Percentiles rank a stretch among this genome's conserved stretches.
phyloP scores from a whole-genome alignment of 2,113 vertebrate species.

The Proterorhinus semilunaris region DNA sequence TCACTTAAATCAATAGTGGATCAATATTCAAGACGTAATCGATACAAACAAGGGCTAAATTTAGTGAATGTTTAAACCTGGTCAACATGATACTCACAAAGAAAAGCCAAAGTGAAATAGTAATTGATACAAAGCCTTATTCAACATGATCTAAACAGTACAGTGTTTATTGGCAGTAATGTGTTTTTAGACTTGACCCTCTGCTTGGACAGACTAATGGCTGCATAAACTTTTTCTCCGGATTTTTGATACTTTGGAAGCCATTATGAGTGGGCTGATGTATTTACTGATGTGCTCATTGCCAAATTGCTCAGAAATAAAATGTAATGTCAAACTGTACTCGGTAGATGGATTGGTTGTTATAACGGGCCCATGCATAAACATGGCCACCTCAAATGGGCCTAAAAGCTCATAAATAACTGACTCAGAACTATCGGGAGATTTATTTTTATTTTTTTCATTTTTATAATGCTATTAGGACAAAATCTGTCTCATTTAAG shows the following conservation, averaged over 20 bases:
- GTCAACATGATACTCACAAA: neutral
- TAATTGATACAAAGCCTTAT: neutral
- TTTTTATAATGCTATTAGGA: neutral
- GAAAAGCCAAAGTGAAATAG: neutral
- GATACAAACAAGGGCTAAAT: neutral
- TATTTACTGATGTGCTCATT: constrained; percentile 4
- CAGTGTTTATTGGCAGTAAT: neutral
- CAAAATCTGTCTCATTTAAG: neutral
- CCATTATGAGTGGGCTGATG: neutral
- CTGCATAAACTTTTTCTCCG: neutral
- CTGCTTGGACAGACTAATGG: neutral
- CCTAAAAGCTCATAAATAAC: neutral
- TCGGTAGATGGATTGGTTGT: neutral
- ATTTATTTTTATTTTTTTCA: too few relatives aligned
- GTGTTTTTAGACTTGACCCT: neutral
- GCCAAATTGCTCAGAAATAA: constrained; percentile 12
- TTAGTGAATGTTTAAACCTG: neutral
- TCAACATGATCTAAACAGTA: neutral
- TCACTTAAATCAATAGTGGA: neutral
- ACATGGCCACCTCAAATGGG: neutral
- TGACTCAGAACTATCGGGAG: neutral
- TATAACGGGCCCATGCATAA: neutral
- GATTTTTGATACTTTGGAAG: neutral
- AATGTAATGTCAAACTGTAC: neutral
- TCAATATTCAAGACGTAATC: neutral